Evolutionary conservation across 2,113 vertebrate genomes (phyloP), one percentile per base, ranked within the genome.

Genomic region (Muscicapa adusta): DNA sequence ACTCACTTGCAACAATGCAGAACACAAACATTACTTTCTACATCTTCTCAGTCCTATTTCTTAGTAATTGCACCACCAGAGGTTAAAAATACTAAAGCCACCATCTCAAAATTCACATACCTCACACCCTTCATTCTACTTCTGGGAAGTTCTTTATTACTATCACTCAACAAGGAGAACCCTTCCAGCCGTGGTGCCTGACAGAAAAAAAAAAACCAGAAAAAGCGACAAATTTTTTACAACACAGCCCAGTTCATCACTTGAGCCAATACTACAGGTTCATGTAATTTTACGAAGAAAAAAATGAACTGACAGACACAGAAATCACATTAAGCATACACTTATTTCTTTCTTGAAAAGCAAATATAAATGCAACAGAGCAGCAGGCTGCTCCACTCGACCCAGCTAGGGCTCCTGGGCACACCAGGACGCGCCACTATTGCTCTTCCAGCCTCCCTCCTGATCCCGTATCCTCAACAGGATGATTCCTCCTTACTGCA

Each of bases 381-480:
- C 2, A 4, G 5, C 8, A 19, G 2, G 12, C 18, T 1, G 10
- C 40, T 17, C 29, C 28, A 15, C 12, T 16, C 9, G 14, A 9
- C 28, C 19, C 60, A 14, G 14, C 51, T 1, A 6, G 9, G 29
- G 3, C 12, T 12, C 2, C 23, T 1, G 11, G n/a, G 23, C 38
- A 20, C 31, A 10, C 5, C 12, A 34, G 24, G 5, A 24, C 18
- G 15, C 36, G 23, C 20, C 16, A 5, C 26, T 14, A 1, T 8
- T 2, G 4, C 2, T 6, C 13, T 13, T 25, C 85, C 58, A 6
- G 10, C 12, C 53, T 36, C 43, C 19, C 23, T 25, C 24, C 50
- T 5, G 1, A 4, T 0, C 16, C 7, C 6, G 1, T 1, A 14
- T 1, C 29, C 65, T 24, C 70, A 13, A 1, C 0, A 7, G 0